phyloP scores from a whole-genome alignment of 2,888 invertebrate genomes.

The Mechanitis mazaeus region DNA sequence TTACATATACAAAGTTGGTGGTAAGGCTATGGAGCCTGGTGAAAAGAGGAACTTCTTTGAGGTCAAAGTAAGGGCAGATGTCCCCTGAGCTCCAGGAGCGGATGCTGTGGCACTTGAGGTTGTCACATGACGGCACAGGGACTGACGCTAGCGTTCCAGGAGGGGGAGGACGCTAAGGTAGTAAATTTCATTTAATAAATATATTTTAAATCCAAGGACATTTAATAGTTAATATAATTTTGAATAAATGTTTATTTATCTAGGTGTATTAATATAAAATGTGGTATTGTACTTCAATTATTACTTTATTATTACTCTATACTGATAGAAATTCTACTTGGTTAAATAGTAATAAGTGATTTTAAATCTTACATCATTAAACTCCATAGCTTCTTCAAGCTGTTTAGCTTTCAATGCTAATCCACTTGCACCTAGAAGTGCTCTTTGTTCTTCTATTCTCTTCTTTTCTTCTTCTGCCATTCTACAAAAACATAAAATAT shows the following conservation, averaged over 20 bases:
- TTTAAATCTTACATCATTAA: conserved; percentile 80
- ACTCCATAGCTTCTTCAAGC: conserved; percentile 82
- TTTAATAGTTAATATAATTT: too few relatives aligned
- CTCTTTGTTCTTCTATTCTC: conserved; percentile 81
- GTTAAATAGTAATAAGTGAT: not conserved
- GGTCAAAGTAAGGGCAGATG: conserved; percentile 73
- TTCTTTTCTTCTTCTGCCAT: conserved; percentile 84
- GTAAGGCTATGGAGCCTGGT: conserved; percentile 87
- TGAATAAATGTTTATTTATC: too few relatives aligned
- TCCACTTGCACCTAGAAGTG: conserved; percentile 81
- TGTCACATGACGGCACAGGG: conserved; percentile 84
- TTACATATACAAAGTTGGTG: conserved; percentile 90
- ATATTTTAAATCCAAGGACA: too few relatives aligned
- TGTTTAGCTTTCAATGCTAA: conserved; percentile 78
- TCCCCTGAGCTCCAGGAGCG: conserved; percentile 57
- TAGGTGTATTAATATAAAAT: too few relatives aligned
- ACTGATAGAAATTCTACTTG: not conserved
- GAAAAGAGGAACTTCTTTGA: conserved; percentile 81
- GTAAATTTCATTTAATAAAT: not conserved
- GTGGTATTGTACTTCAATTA: too few relatives aligned
- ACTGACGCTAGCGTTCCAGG: conserved; percentile 83
- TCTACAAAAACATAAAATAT: conserved; percentile 42
- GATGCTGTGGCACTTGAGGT: conserved; percentile 82
- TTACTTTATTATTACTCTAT: too few relatives aligned
- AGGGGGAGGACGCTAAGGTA: conserved; percentile 80